Conservation (phyloP, 2,113 vertebrate genomes). For the Xenopus borealis region DNA sequence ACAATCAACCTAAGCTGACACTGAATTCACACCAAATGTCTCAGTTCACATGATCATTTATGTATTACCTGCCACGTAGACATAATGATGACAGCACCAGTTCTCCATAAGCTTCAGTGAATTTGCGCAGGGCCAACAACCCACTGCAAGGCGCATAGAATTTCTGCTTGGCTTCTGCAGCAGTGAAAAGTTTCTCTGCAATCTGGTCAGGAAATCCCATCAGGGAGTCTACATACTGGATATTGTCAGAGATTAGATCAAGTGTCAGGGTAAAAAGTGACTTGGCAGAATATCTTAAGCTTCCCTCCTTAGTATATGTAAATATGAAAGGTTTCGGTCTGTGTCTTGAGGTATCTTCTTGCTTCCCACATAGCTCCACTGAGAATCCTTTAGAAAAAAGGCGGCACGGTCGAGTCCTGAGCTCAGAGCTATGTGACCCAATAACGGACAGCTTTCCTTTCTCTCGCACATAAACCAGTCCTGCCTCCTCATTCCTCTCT, state of each 20-base stretch:
- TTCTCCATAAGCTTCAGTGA: constrained; percentile 84
- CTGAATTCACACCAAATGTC: neutral
- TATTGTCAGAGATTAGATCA: constrained; percentile 85
- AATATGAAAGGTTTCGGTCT: constrained; percentile 84
- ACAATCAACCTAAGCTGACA: neutral
- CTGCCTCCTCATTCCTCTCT: constrained; percentile 61
- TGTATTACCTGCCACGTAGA: constrained; percentile 77
- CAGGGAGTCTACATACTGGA: constrained; percentile 88
- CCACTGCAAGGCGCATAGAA: constrained; percentile 78
- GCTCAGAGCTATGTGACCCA: constrained; percentile 54
- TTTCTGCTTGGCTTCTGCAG: constrained; percentile 82
- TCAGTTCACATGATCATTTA: too few relatives aligned
- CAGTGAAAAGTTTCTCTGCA: constrained; percentile 85
- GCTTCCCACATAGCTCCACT: constrained; percentile 68
- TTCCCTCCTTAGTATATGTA: constrained; percentile 87
- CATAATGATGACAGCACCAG: constrained; percentile 86
- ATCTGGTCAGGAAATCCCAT: constrained; percentile 93
- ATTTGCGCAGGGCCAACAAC: constrained; percentile 79
- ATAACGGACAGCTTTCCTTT: constrained; percentile 76
- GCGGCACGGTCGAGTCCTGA: constrained; percentile 66
- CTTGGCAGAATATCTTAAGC: constrained; percentile 85
- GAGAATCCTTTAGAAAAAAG: constrained; percentile 75
- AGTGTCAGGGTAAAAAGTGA: constrained; percentile 84
- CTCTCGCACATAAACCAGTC: constrained; percentile 81
- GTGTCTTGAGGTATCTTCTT: constrained; percentile 61